Evolutionary conservation across 2,888 invertebrate species (phyloP), one percentile per base, ranked within the genome.

Genomic region (Amaurobius ferox): DNA sequence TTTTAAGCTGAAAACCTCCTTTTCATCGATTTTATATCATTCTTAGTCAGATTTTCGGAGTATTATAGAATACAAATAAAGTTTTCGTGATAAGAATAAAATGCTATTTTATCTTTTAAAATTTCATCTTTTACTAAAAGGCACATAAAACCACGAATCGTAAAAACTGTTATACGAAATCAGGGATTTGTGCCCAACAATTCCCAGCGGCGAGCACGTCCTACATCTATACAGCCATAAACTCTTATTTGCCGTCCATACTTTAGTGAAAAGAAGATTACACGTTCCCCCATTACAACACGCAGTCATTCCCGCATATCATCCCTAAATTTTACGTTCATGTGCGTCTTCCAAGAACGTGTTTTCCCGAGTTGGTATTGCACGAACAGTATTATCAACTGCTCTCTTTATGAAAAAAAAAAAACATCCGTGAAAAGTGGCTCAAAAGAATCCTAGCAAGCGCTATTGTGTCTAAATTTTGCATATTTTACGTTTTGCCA

Each of bases 161-260:
- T n/a, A n/a, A n/a, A n/a, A n/a, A n/a, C n/a, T 35, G 35, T 35
- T 35, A 9, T 35, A 35, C 35, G 6, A 5, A 35, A 9, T 9
- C 35, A 7, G 35, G 5, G 35, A 35, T 35, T 35, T 35, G 61
- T 23, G n/a, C 61, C 28, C 11, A 23, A 23, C 61, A 11, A 61
- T 76, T 32, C 48, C 44, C 30, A 64, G 7, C 55, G 68, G 66
- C 68, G 26, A 28, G 29, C 39, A 78, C 29, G 68, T 28, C 26
- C 66, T 72, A 6, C 30, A 26, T 68, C 28, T n/a, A 78, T 19
- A 30, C 48, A 48, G 39, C 55, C 29, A 35, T 78, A 78, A 78
- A 68, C 48, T 68, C 67, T 68, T 78, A 78, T 78, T 67, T 68
- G 28, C 68, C 9, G 55, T 68, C 35, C 61, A 23, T 23, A 77